Evolutionary conservation across 2,797 vertebrate genomes (phyloP), one percentile per base, ranked within the genome.

Genomic region (Falco peregrinus): DNA sequence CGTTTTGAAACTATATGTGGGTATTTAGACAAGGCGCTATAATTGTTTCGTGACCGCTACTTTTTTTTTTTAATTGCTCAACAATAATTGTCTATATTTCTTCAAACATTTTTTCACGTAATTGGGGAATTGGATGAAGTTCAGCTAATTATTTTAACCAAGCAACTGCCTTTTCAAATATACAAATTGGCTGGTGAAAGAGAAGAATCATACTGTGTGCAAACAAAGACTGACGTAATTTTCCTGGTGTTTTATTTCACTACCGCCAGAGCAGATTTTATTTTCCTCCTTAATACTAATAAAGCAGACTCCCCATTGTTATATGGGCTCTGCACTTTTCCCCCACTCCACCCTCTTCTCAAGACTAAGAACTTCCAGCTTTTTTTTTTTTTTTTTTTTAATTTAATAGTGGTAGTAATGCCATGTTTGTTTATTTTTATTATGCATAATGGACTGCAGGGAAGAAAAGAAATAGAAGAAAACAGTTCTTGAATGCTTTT

Each of bases 161-260:
- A 91, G 78, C 81, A 93, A 95, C 82, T 75, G 79, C 67, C 84
- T 96, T 97, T 95, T 89, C 94, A 89, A 97, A 95, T 81, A 75
- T 25, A 96, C 87, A 96, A 93, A 92, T 85, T 97, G 96, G 93
- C 92, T 95, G 87, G 86, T 94, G 94, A 95, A 94, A 95, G 89
- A 95, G 89, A 94, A 96, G 94, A 92, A 92, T 89, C 96, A 92
- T 37, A 97, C 92, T 97, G 96, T 96, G 95, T 95, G 96, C 95
- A 97, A 97, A 97, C 92, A 97, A 95, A 96, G 94, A 69, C 93
- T 94, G 94, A 95, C 65, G 93, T 96, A 92, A 95, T 92, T 93
- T 96, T 97, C 93, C 88, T 95, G 94, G 88, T 71, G 91, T 94
- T 95, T 79, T 90, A 95, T 88, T 96, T 94, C 96, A 87, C 92